These are phyloP conservation scores for Dasypus novemcinctus DNA, from an alignment of 2,113 vertebrate species.

Conservation along the genomic window DNA sequence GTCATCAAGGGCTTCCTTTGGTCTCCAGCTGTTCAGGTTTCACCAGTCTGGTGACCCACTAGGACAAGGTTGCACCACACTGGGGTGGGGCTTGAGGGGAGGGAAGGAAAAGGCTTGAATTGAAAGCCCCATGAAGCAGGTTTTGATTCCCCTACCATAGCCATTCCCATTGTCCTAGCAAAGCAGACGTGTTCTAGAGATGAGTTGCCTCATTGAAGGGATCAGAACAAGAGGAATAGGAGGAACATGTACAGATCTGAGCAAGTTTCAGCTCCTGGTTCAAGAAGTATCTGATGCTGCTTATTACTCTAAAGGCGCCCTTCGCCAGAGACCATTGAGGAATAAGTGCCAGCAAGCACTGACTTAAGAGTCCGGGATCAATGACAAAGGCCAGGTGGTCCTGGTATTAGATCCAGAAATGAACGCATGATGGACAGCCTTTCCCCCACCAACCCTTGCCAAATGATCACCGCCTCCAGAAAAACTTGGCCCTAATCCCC, in stretches of 20 bases:
- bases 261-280: background rate
- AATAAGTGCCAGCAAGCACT: background rate
- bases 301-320: background rate
- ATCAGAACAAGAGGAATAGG: background rate
- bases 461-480: background rate
- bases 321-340: background rate
- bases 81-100: constrained; percentile 55
- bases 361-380: background rate
- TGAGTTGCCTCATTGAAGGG: background rate
- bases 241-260: background rate
- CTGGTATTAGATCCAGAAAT: background rate
- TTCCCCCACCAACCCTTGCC: background rate
- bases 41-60: constrained; percentile 76
- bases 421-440: background rate
- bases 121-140: constrained; percentile 38
- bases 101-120: constrained; percentile 8
- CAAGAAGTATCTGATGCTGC: background rate
- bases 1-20: constrained; percentile 66
- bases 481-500: background rate
- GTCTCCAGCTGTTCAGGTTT: constrained; percentile 72
- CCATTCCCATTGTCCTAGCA: background rate
- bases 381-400: background rate
- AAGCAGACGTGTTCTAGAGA: background rate
- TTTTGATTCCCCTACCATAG: background rate
- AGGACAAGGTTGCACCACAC: constrained; percentile 65